Percentiles rank a stretch among this genome's conserved stretches.
Evolutionary conservation across 2,888 invertebrate species (phyloP).

Genomic region (Rugalucina vietnamica): DNA sequence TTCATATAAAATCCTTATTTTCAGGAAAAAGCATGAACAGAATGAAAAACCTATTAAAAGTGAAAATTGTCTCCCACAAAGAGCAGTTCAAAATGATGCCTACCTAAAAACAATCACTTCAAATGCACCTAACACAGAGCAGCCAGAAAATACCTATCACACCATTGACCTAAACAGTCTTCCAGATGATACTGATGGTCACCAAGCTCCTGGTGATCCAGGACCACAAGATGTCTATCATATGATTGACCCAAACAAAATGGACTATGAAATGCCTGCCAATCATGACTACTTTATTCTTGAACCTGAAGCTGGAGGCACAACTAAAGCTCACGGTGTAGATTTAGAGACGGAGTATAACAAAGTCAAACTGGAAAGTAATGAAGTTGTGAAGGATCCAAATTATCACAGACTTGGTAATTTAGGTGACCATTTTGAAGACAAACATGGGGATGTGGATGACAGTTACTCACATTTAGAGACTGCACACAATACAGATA

Average conservation of each 20-base stretch:
- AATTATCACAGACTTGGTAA: background rate
- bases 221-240: background rate
- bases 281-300: background rate
- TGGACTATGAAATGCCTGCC: background rate
- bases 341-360: no score
- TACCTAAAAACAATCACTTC: background rate
- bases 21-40: background rate
- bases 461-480: no score
- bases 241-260: background rate
- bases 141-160: background rate
- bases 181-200: background rate
- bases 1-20: background rate
- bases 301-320: background rate
- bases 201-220: background rate
- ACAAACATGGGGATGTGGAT: no score
- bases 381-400: background rate
- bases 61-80: background rate
- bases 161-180: background rate
- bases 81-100: background rate
- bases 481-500: no score
- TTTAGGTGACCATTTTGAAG: no score
- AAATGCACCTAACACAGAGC: background rate
- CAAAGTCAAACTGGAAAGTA: background rate
- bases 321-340: background rate
- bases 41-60: background rate